These are phyloP conservation scores for Potorous gilbertii DNA, from an alignment of 2,797 vertebrate genomes.

Conservation along the genomic window DNA sequence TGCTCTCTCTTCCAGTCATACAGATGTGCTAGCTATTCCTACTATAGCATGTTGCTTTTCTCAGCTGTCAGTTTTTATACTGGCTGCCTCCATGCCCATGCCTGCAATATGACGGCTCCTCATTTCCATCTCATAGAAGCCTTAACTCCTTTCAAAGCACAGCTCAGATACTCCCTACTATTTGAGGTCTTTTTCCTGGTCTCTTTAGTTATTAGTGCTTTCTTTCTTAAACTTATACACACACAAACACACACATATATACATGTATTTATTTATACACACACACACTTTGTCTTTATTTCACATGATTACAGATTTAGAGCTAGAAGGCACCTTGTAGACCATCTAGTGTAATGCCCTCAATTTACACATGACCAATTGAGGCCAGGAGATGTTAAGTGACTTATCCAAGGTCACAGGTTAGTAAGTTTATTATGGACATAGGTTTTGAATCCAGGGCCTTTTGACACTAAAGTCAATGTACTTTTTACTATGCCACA, in stretches of 20 bases:
- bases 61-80: neutral
- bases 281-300: neutral
- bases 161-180: neutral
- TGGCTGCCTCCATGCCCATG: neutral
- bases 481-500: neutral
- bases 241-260: too few relatives aligned
- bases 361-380: neutral
- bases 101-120: neutral
- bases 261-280: neutral
- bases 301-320: neutral
- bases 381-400: neutral
- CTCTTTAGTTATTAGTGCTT: too few relatives aligned
- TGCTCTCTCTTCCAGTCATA: neutral
- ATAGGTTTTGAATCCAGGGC: neutral
- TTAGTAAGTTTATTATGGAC: neutral
- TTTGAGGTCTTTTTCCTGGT: neutral
- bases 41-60: neutral
- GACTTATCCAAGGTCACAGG: neutral
- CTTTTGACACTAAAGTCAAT: neutral
- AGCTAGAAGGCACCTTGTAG: neutral
- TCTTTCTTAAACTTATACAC: too few relatives aligned
- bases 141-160: neutral
- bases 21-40: too few relatives aligned
- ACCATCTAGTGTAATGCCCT: neutral
- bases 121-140: neutral